Percentiles rank a stretch among this genome's conserved stretches.
Evolutionary conservation across 2,113 vertebrate genomes (phyloP).

Genomic region (Ploceus nigricollis): DNA sequence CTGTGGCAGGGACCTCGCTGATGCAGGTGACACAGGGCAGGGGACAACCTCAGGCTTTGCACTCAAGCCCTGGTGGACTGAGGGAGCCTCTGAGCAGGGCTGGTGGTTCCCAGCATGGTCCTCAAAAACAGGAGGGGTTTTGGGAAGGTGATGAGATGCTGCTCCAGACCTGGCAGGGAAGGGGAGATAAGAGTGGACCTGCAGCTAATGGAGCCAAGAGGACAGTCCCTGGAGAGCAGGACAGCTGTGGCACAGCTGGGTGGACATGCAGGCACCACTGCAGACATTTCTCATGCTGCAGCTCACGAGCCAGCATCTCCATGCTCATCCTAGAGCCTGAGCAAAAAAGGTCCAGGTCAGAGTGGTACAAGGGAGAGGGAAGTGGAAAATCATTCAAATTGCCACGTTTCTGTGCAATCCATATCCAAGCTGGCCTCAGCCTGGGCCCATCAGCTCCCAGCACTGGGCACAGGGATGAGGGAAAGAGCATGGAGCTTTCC

Average conservation of each 20-base stretch:
- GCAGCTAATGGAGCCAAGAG: not conserved
- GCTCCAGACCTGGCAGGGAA: not conserved
- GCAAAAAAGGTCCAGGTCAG: not conserved
- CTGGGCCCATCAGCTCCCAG: not conserved
- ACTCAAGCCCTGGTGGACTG: not conserved
- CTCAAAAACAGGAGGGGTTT: not conserved
- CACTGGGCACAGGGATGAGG: not conserved
- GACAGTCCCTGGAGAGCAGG: not conserved
- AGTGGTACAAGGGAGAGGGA: not conserved
- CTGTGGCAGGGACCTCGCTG: fast-evolving
- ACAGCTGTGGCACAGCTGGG: not conserved
- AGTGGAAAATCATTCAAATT: not conserved
- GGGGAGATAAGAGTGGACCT: not conserved
- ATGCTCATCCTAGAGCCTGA: not conserved
- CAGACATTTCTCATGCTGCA: not conserved
- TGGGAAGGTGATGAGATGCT: not conserved
- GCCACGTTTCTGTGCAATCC: not conserved
- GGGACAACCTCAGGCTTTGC: not conserved
- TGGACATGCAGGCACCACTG: not conserved
- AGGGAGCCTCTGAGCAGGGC: not conserved
- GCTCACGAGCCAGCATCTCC: not conserved
- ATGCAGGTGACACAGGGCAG: not conserved
- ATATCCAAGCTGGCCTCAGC: not conserved
- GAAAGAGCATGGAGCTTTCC: not conserved
- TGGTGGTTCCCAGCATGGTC: not conserved